Base-by-base conservation (phyloP, 2,888 invertebrate genomes). In the Monopis laevigella region DNA sequence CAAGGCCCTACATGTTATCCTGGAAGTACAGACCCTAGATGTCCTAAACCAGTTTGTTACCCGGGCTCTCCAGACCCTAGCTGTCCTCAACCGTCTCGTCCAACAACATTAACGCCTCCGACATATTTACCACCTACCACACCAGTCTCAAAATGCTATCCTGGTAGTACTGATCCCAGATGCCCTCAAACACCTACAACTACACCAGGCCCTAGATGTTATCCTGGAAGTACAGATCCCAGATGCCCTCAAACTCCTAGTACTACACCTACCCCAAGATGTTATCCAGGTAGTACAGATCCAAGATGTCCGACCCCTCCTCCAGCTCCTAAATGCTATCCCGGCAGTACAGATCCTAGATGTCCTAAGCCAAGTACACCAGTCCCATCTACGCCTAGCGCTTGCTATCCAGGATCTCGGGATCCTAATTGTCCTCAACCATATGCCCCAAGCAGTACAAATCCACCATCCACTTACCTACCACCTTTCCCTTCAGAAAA, bases 401-500 rank as follows among this genome's bases (percentile, higher is more conserved):
- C 36, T 2, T 58, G 57, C 32, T 56, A 40, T 42, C 59, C 59
- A 1, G 59, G 59, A 1, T 50, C 46, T 1, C 47, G 45, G 3
- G 59, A 60, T 24, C 50, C 55, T 1, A 43, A 58, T 0, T 68
- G 58, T 11, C 59, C 53, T 5, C 44, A 48, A 36, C 55, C 62
- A 50, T 48, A 44, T 47, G 48, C 11, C 1, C 48, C 41, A 39
- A 59, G 55, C 30, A 43, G 45, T 7, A 42, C 44, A 6, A 46
- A 54, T 1, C 40, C 44, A 34, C 51, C 56, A 0, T 63, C 73
- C 1, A 75, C 77, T 7, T 82, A 82, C 47, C 58, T 82, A 21
- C 80, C 82, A 4, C 82, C 82, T 8, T 71, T 74, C 50, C 70
- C 74, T 1, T 56, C 57, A 41, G 46, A 41, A 46, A 77, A 78